Evolutionary conservation across 2,113 vertebrate genomes (phyloP), one percentile per base, ranked within the genome.

Genomic region (Anas platyrhynchos): DNA sequence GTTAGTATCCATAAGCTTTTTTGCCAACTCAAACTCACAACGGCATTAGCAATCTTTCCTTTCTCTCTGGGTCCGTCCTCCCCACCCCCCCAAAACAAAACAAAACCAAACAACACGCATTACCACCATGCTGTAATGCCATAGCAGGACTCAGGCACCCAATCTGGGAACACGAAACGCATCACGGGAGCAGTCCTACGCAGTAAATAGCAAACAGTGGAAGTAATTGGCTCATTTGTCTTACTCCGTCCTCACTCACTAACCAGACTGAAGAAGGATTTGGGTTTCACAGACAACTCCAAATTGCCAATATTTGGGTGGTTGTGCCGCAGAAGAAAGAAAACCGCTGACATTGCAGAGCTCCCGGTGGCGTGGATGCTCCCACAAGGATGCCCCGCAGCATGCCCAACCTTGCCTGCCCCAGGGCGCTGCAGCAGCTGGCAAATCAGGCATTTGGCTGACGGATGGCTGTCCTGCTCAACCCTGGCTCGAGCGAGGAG

Each of bases 301-400:
- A 71, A 58, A 38, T 36, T 55, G 38, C 36, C 27, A 63, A 1
- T 21, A 23, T 58, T 59, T 74, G 36, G 41, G 27, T 67, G 65
- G 16, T 11, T 55, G 56, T 59, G 7, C 41, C 7, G 44, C 11
- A 54, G 46, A 8, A 56, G 41, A 38, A 52, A 62, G 44, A 71
- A 36, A 62, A 83, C 72, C 29, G 31, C 3, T 0, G 1, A 36
- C 7, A 3, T 1, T 43, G 26, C 4, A n/a, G 27, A 15, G 6
- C 63, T 95, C n/a, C 41, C 46, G 59, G 31, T 0, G 2, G 25
- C 7, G 15, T 1, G 14, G 59, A 22, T 66, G n/a, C 16, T 43
- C 20, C 61, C 56, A 9, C 9, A 26, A 11, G 54, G 59, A 65
- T 31, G 11, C 21, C 26, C 27, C 32, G 27, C 59, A 59, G 67